These are phyloP conservation scores for Austrolebias charrua DNA, from an alignment of 2,797 vertebrate species.

Conservation along the genomic window DNA sequence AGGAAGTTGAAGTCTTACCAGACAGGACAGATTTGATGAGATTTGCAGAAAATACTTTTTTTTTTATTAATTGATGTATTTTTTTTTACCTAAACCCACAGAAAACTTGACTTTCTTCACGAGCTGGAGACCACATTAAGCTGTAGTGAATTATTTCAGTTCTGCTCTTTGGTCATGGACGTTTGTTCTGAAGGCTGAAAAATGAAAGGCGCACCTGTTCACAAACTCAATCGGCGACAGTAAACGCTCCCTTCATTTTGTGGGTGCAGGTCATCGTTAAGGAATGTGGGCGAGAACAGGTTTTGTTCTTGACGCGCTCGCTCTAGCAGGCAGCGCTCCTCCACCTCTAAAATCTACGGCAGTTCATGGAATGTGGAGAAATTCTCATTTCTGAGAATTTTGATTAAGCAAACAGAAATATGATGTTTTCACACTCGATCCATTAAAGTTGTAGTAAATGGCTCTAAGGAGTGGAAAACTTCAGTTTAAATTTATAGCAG, in stretches of 20 bases:
- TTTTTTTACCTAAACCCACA: neutral
- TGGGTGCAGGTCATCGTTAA: neutral
- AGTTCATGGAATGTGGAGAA: neutral
- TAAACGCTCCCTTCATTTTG: too few relatives aligned
- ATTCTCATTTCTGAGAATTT: neutral
- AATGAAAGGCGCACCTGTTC: neutral
- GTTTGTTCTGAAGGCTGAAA: too few relatives aligned
- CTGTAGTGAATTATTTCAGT: neutral
- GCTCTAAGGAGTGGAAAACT: too few relatives aligned
- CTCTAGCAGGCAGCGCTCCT: neutral
- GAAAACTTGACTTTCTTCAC: too few relatives aligned
- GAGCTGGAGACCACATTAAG: too few relatives aligned
- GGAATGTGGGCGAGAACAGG: neutral
- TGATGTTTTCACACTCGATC: neutral
- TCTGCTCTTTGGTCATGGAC: neutral
- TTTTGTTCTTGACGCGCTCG: neutral
- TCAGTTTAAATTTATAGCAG: neutral
- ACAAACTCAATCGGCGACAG: too few relatives aligned
- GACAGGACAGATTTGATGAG: neutral
- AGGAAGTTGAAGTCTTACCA: slow-evolving; percentile 12
- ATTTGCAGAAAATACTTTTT: neutral
- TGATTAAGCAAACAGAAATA: neutral
- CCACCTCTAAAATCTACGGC: neutral
- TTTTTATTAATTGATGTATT: too few relatives aligned
- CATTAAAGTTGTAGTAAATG: too few relatives aligned